phyloP scores from a whole-genome alignment of 1,140 invertebrate genomes.

The Megalopta genalis region DNA sequence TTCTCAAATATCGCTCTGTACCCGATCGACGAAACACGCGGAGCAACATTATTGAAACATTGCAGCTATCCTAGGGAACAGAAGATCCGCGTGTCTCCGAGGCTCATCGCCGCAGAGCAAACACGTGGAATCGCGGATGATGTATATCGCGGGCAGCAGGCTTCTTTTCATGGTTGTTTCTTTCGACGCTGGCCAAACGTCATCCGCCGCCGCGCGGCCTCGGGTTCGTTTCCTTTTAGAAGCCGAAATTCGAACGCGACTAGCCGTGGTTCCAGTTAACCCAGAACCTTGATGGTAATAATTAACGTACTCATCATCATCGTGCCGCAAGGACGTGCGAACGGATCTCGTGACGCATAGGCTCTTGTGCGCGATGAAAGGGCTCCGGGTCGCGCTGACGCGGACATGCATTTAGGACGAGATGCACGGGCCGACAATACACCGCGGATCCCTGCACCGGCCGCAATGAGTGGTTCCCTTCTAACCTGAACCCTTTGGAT shows the following conservation, averaged over 20 bases:
- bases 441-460: not conserved
- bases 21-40: too few relatives aligned
- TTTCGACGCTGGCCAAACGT: conserved; percentile 21
- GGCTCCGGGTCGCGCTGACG: conserved; percentile 32
- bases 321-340: conserved; percentile 53
- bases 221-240: conserved; percentile 51
- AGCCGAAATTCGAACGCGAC: conserved; percentile 19
- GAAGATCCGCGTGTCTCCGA: too few relatives aligned
- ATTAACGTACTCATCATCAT: conserved; percentile 66
- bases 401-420: conserved; percentile 19
- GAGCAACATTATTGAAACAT: too few relatives aligned
- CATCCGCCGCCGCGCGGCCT: conserved; percentile 47
- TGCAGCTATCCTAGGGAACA: too few relatives aligned
- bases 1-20: too few relatives aligned
- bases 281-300: conserved; percentile 59
- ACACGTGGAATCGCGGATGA: too few relatives aligned
- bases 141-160: not conserved
- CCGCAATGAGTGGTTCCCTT: not conserved
- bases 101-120: too few relatives aligned
- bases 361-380: conserved; percentile 46
- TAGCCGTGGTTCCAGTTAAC: conserved; percentile 12
- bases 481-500: not conserved
- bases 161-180: conserved; percentile 29
- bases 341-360: conserved; percentile 60
- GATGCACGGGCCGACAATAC: conserved; percentile 25